These are phyloP conservation scores for Oryzias javanicus DNA, from an alignment of 2,113 vertebrate genomes.

Conservation along the genomic window DNA sequence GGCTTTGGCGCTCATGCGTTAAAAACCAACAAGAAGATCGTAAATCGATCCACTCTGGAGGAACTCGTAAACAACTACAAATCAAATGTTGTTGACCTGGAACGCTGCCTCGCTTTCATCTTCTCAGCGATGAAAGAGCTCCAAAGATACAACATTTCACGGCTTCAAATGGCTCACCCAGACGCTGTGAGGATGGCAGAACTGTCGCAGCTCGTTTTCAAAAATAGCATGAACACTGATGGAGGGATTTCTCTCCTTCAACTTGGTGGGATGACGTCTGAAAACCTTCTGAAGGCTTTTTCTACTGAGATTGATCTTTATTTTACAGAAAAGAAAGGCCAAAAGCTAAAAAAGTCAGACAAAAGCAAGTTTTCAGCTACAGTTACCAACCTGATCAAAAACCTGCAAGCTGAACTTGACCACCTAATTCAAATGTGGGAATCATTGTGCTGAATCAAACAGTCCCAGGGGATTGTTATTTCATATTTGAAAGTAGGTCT, in stretches of 20 bases:
- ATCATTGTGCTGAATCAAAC: conserved; percentile 23
- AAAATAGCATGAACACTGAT: not conserved
- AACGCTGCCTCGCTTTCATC: conserved; percentile 58
- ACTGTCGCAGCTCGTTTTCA: conserved; percentile 30
- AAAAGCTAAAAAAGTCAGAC: conserved; percentile 53
- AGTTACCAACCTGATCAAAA: conserved; percentile 42
- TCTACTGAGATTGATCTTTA: conserved; percentile 45
- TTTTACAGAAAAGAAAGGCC: conserved; percentile 26
- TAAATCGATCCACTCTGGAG: conserved; percentile 39
- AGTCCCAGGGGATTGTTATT: not conserved
- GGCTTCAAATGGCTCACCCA: conserved; percentile 18
- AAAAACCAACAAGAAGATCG: conserved; percentile 46
- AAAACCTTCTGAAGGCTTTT: conserved; percentile 51
- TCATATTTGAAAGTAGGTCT: not conserved
- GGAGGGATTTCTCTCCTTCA: not conserved
- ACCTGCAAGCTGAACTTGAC: conserved; percentile 53
- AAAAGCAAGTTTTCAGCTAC: conserved; percentile 51
- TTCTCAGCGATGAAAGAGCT: conserved; percentile 56
- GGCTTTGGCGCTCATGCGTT: conserved; percentile 49
- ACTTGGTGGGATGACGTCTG: conserved; percentile 23
- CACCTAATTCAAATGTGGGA: conserved; percentile 52
- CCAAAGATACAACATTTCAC: conserved; percentile 36
- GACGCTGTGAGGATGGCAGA: conserved; percentile 40
- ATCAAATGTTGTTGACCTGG: conserved; percentile 33
- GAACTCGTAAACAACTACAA: conserved; percentile 52